These are phyloP conservation scores for Echinops telfairi DNA, from an alignment of 2,113 vertebrate genomes.

Conservation along the genomic window DNA sequence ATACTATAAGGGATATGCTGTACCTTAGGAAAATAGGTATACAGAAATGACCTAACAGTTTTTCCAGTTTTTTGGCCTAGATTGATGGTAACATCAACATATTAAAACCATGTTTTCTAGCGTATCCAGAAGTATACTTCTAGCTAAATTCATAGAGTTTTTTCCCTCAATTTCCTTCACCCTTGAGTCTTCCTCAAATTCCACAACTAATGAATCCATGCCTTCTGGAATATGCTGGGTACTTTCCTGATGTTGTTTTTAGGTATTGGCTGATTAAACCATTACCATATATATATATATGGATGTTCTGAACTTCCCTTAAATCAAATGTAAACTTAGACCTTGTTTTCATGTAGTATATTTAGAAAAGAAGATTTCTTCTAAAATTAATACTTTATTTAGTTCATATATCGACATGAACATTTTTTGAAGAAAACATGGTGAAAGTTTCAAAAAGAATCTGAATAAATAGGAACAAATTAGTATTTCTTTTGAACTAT, in stretches of 20 bases:
- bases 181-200: too few relatives aligned
- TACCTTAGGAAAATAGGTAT: conserved; percentile 26
- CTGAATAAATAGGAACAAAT: not conserved
- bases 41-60: not conserved
- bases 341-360: not conserved
- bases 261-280: not conserved
- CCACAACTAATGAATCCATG: too few relatives aligned
- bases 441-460: not conserved
- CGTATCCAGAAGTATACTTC: not conserved
- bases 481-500: not conserved
- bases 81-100: not conserved
- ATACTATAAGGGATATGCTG: not conserved
- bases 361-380: not conserved
- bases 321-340: not conserved
- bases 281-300: not conserved
- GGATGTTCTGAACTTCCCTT: not conserved
- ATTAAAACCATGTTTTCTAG: conserved; percentile 1
- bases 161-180: too few relatives aligned
- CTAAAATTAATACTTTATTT: not conserved
- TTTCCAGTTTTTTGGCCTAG: conserved; percentile 26
- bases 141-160: too few relatives aligned
- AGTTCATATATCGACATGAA: not conserved
- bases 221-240: too few relatives aligned
- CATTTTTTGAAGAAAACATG: not conserved
- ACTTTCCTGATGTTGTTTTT: too few relatives aligned